Evolutionary conservation across 1,140 invertebrate species (phyloP).

Genomic region (Protaetia brevitarsis): DNA sequence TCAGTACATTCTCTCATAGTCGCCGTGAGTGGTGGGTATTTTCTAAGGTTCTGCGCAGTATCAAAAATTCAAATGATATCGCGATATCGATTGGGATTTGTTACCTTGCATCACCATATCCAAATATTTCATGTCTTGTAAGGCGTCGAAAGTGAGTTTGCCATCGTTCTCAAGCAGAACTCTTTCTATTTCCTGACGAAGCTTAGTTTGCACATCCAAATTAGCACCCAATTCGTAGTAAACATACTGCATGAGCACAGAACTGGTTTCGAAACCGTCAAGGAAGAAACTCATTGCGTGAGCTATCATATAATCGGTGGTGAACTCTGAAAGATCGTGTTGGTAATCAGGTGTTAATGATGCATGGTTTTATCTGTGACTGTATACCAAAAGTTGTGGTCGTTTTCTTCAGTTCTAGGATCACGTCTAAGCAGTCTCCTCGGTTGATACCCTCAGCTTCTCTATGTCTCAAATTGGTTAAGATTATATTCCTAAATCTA

Average conservation of each 20-base stretch:
- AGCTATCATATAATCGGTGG: conserved; percentile 43
- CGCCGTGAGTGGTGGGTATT: neutral
- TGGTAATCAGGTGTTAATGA: neutral
- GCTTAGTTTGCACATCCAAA: conserved; percentile 21
- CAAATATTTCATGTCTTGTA: conserved; percentile 49
- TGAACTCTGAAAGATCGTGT: conserved; percentile 1
- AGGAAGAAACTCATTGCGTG: conserved; percentile 48
- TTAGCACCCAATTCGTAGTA: conserved; percentile 24
- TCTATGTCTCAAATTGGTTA: neutral
- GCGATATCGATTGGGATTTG: no score
- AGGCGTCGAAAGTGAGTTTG: conserved; percentile 45
- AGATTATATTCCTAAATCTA: conserved; percentile 18
- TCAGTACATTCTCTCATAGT: neutral
- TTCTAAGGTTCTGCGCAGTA: neutral
- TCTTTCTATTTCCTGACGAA: conserved; percentile 14
- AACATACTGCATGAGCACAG: neutral
- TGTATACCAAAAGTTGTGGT: neutral
- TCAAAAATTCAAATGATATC: neutral
- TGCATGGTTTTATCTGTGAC: neutral
- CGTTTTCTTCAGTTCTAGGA: neutral
- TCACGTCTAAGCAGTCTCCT: conserved; percentile 5
- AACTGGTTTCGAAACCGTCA: conserved; percentile 25
- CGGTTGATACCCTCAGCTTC: neutral
- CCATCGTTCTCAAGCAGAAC: conserved; percentile 29
- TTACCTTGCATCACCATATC: conserved; percentile 39